Evolutionary conservation across 2,797 vertebrate genomes (phyloP), one percentile per base, ranked within the genome.

Genomic region (Corythornis leucogaster): DNA sequence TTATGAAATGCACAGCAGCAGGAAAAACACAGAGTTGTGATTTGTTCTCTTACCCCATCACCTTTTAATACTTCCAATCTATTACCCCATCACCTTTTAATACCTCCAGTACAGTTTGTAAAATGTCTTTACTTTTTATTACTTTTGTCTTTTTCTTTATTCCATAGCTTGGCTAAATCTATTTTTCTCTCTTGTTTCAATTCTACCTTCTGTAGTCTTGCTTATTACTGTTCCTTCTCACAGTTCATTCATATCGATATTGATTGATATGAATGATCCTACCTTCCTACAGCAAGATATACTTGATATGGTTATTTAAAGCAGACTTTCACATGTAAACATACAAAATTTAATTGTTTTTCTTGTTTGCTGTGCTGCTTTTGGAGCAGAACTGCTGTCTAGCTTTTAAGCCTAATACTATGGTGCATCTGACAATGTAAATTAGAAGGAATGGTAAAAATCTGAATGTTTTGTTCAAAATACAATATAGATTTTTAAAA

Each of bases 231-330:
- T 85, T 88, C 69, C 40, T 86, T 62, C 71, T 87, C 42, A 22
- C 69, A 73, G 67, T 40, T 22, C 38, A 30, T 33, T 85, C 54
- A 67, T 92, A 80, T 89, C 46, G 3, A 64, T 87, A 94, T 91
- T 94, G 35, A 35, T 35, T 5, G 35, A 35, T 35, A 35, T 35
- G 35, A 35, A 87, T 26, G 45, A 86, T 93, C 54, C 70, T 63
- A 69, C 71, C 40, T 77, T 86, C 81, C 80, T 87, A 63, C 67
- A 73, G 87, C 87, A 67, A 62, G 84, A 90, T 77, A 50, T 80
- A 10, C 92, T 89, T 80, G 93, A 90, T 85, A 80, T 62, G 89
- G 94, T 87, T 96, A 96, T 95, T 97, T 95, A 86, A 92, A 95
- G 89, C 92, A 87, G 74, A 55, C 57, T 90, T 87, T 54, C 58